Percentiles rank a stretch among this genome's conserved stretches.
Conservation (phyloP, 2,797 vertebrate species). For the Spinus pinus region DNA sequence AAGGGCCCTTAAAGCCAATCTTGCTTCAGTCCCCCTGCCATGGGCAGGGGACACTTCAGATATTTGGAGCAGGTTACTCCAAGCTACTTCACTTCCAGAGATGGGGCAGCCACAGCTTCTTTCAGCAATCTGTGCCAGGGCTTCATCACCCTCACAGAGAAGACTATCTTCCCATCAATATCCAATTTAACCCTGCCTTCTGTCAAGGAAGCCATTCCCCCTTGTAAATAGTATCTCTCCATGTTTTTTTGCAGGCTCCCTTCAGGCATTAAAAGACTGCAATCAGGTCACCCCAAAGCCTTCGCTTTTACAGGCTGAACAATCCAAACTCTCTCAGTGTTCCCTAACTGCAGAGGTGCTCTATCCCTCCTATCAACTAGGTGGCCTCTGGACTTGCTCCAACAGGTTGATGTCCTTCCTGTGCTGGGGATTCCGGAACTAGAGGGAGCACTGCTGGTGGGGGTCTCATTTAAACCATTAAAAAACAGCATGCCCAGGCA, state of each 20-base stretch:
- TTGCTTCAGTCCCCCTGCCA: background rate
- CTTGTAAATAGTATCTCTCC: background rate
- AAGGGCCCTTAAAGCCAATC: background rate
- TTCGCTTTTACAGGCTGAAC: background rate
- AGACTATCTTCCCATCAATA: background rate
- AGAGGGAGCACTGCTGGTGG: background rate
- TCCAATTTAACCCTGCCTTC: background rate
- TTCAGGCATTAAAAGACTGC: background rate
- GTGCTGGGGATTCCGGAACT: background rate
- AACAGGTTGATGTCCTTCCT: accelerated
- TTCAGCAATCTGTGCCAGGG: background rate
- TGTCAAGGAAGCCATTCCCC: background rate
- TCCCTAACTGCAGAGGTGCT: background rate
- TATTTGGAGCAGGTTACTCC: background rate
- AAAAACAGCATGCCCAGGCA: background rate
- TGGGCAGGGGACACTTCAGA: background rate
- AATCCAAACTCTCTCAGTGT: background rate
- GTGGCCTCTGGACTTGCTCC: background rate
- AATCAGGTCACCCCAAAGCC: background rate
- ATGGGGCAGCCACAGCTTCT: background rate
- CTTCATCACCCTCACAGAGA: background rate
- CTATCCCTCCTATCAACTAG: background rate
- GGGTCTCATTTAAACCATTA: background rate
- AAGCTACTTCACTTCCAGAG: background rate
- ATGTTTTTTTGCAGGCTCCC: background rate